Evolutionary conservation across 2,797 vertebrate genomes (phyloP), one percentile per base, ranked within the genome.

Genomic region (Chelidonichthys spinosus): DNA sequence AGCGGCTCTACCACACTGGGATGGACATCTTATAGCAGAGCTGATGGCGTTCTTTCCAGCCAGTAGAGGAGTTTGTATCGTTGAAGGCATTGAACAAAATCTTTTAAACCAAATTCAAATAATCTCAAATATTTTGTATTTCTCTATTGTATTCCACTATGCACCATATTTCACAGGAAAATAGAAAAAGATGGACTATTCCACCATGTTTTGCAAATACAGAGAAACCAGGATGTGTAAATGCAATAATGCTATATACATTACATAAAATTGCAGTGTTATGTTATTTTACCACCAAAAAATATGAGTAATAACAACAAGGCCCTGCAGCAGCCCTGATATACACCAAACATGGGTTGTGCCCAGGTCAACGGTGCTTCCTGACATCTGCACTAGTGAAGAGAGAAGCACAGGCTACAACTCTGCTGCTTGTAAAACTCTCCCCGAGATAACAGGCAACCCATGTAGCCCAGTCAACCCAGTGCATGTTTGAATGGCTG

Each of bases 401-500:
- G 47, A 39, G 32, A 76, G 53, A 74, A 47, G 70, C 54, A 64
- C 50, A 66, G 25, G 33, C 46, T 78, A 37, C 70, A 68, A 73
- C 63, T 69, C 59, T 65, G 67, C 77, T 74, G 76, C 84, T 81
- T 84, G 85, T 89, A 83, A 87, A 90, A 92, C 89, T 86, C 85
- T 47, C 69, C 61, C 79, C 83, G 72, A 81, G 86, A 92, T 92
- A 93, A 92, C 84, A 79, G 81, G 15, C 72, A 84, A 82, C 83
- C 79, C 58, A 83, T 87, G 83, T 76, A 88, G 85, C 74, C 84
- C 83, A 84, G 85, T 87, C 91, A 91, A 87, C 89, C 88, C 90
- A 86, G 72, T 68, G 85, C 87, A 89, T 81, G 90, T 92, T 86
- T 92, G 91, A 94, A 94, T 92, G 90, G 83, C 81, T 91, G 92